Evolutionary conservation across 2,888 invertebrate species (phyloP).

Genomic region (Ashinkailepas kermadecensis): DNA sequence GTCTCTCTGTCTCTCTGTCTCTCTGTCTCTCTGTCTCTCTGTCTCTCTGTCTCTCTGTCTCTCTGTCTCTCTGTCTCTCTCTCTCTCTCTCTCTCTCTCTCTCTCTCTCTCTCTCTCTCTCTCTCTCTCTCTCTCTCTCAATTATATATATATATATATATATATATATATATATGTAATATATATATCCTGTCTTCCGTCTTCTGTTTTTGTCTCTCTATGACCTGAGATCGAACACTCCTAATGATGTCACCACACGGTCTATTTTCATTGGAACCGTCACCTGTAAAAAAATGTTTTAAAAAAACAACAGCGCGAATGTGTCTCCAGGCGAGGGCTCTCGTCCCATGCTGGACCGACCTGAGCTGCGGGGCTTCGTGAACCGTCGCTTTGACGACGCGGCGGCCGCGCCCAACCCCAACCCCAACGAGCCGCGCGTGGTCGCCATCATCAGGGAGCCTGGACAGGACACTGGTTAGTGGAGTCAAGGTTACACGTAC

Average conservation of each 20-base stretch:
- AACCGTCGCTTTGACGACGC: conserved; percentile 19
- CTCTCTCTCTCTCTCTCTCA: neutral
- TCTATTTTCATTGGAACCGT: too few species aligned
- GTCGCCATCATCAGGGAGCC: conserved; percentile 22
- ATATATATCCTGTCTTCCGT: too few species aligned
- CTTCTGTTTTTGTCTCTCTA: too few species aligned
- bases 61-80: too few species aligned
- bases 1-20: neutral
- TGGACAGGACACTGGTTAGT: neutral
- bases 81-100: too few species aligned
- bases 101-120: neutral
- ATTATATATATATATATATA: too few species aligned
- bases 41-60: neutral
- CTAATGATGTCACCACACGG: too few species aligned
- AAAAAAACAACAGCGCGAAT: too few species aligned
- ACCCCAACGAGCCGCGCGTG: conserved; percentile 11
- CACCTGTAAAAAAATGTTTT: too few species aligned
- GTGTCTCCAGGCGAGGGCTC: neutral
- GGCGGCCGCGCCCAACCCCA: neutral
- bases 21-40: neutral
- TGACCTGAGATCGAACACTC: too few species aligned
- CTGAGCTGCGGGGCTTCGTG: neutral
- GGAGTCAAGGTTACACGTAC: too few species aligned
- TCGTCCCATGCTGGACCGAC: neutral
- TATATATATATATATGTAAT: too few species aligned